Evolutionary conservation across 1,140 invertebrate species (phyloP), one percentile per base, ranked within the genome.

Genomic region (Zaprionus africanus): DNA sequence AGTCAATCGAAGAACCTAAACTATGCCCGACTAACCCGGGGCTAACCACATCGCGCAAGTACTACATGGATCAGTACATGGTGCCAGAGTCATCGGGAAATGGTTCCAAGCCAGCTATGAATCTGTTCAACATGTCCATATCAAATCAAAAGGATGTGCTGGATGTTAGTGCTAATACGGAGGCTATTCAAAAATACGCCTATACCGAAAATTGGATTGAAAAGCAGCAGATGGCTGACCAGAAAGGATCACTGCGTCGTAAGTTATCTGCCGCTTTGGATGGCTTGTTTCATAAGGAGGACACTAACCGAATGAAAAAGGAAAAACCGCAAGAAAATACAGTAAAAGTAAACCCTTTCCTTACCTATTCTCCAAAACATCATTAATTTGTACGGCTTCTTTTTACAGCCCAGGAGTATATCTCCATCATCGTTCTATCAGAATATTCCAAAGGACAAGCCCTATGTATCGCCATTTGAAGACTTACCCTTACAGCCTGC

Each of bases 191-290:
- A 22, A 82, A 78, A 36, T 31, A 26, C 15, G 77, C 69, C 1
- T 86, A 77, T 7, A 87, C 83, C 5, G 53, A 79, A 17, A 79
- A 77, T 53, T 86, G 82, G 82, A 22, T 86, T 9, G 79, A 54
- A 5, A 26, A 19, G 0, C 82, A 86, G 22, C 82, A 74, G 17
- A 17, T 28, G 0, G 12, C 1, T 4, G 9, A 26, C 15, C 0
- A 9, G 1, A 58, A 60, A 19, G 28, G 22, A 13, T 83, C 81
- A 12, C 49, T 49, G 0, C 9, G 62, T 6, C 26, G 38, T 2
- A 7, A 70, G n/a, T 79, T 85, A 31, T 43, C 60, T 0, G 12
- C 5, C 7, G 82, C 76, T 31, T 61, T 85, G 17, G 67, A 81
- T 31, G 59, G 46, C 17, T 85, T 79, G 54, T 81, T 85, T 6